Evolutionary conservation across 2,797 vertebrate species (phyloP).

Genomic region (Epinephelus malabaricus): DNA sequence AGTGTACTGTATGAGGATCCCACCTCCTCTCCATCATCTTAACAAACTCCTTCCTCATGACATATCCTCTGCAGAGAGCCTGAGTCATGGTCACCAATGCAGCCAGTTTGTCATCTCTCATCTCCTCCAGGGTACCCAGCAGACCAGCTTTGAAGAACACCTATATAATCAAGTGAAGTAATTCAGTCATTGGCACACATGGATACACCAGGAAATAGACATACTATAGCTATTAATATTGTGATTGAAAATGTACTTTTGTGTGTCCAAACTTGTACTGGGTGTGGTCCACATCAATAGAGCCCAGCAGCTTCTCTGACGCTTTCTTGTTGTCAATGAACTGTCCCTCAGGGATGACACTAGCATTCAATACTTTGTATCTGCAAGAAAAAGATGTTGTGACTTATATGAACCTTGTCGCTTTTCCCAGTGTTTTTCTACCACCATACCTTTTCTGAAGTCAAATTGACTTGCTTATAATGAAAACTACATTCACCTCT

Average conservation of each 20-base stretch:
- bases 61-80: slow-evolving; percentile 86
- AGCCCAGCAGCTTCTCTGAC: slow-evolving; percentile 91
- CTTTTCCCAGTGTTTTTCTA: not conserved
- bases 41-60: slow-evolving; percentile 89
- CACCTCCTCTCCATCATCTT: slow-evolving; percentile 90
- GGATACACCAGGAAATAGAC: too few relatives aligned
- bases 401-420: not conserved
- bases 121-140: slow-evolving; percentile 89
- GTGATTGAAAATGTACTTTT: slow-evolving; percentile 78
- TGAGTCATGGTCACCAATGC: slow-evolving; percentile 88
- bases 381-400: slow-evolving; percentile 57
- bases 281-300: slow-evolving; percentile 90
- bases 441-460: too few relatives aligned
- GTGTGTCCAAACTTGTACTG: slow-evolving; percentile 93
- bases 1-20: not conserved
- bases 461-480: too few relatives aligned
- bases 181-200: not conserved
- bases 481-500: slow-evolving; percentile 76
- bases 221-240: not conserved
- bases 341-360: slow-evolving; percentile 91
- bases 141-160: slow-evolving; percentile 94
- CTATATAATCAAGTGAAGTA: slow-evolving; percentile 64
- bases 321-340: slow-evolving; percentile 94
- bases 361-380: slow-evolving; percentile 91
- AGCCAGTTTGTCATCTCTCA: slow-evolving; percentile 91